phyloP scores from a whole-genome alignment of 2,113 vertebrate species.

The Neoarius graeffei region DNA sequence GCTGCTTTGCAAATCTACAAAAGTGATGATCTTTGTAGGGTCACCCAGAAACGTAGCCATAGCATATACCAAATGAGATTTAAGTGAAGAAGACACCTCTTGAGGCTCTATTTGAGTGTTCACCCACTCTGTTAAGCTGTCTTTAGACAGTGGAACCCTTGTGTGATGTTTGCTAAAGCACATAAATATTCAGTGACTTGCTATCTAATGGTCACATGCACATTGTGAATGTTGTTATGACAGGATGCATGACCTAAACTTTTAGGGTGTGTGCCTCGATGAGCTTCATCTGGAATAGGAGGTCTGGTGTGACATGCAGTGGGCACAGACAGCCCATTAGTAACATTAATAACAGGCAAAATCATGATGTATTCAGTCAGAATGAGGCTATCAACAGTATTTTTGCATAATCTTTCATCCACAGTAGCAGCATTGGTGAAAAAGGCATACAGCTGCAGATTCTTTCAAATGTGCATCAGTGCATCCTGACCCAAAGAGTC shows the following conservation, averaged over 20 bases:
- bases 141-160: not conserved
- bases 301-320: not conserved
- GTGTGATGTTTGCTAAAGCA: not conserved
- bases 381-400: not conserved
- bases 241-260: not conserved
- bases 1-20: not conserved
- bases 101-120: not conserved
- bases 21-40: not conserved
- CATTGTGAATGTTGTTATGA: not conserved
- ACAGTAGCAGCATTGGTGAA: not conserved
- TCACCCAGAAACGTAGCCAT: not conserved
- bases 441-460: not conserved
- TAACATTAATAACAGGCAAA: not conserved
- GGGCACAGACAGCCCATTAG: not conserved
- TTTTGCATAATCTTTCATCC: not conserved
- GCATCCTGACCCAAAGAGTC: not conserved
- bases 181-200: not conserved
- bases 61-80: not conserved
- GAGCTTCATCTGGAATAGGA: not conserved
- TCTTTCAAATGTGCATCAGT: not conserved
- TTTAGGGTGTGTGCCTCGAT: not conserved
- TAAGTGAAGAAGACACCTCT: not conserved
- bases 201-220: not conserved
- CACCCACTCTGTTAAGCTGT: no score
- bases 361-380: not conserved